Evolutionary conservation across 1,140 invertebrate genomes (phyloP), one percentile per base, ranked within the genome.

Genomic region (Callitettix versicolor): DNA sequence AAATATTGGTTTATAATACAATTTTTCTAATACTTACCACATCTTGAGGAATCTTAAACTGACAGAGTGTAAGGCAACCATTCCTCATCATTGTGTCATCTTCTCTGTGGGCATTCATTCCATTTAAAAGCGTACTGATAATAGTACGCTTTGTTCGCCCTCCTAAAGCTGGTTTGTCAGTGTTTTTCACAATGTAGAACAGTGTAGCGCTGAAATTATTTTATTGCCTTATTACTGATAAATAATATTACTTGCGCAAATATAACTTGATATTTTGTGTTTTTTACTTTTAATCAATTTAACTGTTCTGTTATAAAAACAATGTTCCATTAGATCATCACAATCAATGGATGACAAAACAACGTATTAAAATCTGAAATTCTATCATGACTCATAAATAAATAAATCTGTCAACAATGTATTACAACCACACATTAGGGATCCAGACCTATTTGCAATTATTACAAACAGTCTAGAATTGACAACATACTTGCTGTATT

Each of bases 71-170:
- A 42, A 98, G 75, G 70, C 93, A 96, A 43, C 92, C 91, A 73
- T 98, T 98, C 49, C 92, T 75, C 79, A 96, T 87, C 90, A 97
- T 94, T 6, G 88, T 92, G 59, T 88, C 82, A 67, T 95, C 91
- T 46, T 80, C 77, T 61, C 79, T 76, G 66, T 92, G 86, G 47
- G 77, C 76, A 59, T 84, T 83, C 91, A 95, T 95, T n/a, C 85
- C 90, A 68, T 90, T 85, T 14, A 95, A 72, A 15, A 93, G 70
- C 0, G 85, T 84, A 9, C 79, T 79, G 30, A 93, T 86, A 56
- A 92, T 89, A 64, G 80, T 79, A 59, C 81, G 76, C 66, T 89
- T 90, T 41, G 90, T 74, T 63, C 79, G 65, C 38, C 75, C 78
- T 58, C 72, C 70, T 82, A 72, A 60, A 74, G 67, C 66, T 78